Base-by-base conservation (phyloP, 1,140 invertebrate species). In the Drosophila albomicans region DNA sequence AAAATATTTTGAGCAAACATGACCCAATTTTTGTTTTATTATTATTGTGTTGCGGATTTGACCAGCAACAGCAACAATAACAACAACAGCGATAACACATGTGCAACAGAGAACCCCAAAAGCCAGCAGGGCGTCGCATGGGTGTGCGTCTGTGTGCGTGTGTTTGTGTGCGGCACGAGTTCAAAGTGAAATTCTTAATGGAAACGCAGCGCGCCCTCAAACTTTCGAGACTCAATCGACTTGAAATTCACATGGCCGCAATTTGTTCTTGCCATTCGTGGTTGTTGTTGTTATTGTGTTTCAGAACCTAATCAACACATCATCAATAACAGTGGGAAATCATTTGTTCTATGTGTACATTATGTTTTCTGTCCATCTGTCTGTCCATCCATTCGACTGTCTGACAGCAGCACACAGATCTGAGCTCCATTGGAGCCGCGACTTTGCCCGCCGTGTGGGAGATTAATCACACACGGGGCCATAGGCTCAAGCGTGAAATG, bases 261-360 rank as follows among this genome's bases (percentile, higher is more conserved):
- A 87, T 87, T 80, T 38, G 35, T 10, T 38, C 7, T 38, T 72
- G 77, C 32, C 52, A 25, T 25, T 25, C 20, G 20, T 20, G 2
- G 45, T 28, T 35, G 45, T 57, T 70, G 51, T 43, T 65, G 62
- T 54, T 25, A 48, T 57, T 66, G 45, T 61, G 45, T 66, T 79
- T 81, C 87, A 91, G 88, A 91, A 91, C 87, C 82, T 91, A 91
- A 91, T 91, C 87, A 91, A 91, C 87, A 91, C 87, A 91, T 91
- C 87, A 91, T 91, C 87, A 91, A 91, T 91, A 91, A 91, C 87
- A 91, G 87, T 84, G 80, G 82, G 80, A 90, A 74, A 81, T 84
- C 78, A 81, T 90, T 86, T 82, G 69, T 75, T 75, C 66, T 74
- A 74, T 57, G 49, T 57, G 38, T 57, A 30, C 46, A 66, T 64